Conservation (phyloP, 1,140 invertebrate species). For the Brachionus koreanus region DNA sequence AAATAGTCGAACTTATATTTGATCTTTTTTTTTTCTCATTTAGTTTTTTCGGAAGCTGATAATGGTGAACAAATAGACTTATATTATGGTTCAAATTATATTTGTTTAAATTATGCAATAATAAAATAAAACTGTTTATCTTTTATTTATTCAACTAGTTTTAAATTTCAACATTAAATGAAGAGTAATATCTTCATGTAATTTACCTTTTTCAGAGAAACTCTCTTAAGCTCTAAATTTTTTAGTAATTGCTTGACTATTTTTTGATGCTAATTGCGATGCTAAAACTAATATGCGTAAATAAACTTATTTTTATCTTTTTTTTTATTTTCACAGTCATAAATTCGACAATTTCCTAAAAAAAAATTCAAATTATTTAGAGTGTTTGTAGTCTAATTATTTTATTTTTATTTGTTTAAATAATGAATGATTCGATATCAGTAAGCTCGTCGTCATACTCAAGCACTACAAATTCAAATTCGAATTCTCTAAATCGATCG, state of each 20-base stretch:
- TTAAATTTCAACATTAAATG: not conserved
- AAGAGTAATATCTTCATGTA: conserved; percentile 2
- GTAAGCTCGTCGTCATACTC: conserved; percentile 24
- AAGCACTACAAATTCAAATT: not conserved
- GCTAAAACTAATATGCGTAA: not conserved
- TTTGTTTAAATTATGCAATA: not conserved
- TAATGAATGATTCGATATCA: conserved; percentile 37
- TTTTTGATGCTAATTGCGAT: not conserved
- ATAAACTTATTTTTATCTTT: not conserved
- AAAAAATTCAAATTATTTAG: not conserved
- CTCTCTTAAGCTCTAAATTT: not conserved
- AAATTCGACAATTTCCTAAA: not conserved
- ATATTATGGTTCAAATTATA: not conserved
- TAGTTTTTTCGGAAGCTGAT: conserved; percentile 20
- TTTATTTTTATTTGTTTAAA: not conserved
- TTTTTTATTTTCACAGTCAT: not conserved
- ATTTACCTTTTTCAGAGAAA: not conserved
- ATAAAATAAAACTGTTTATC: not conserved
- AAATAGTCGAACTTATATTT: not conserved
- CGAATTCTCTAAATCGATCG: conserved; percentile 16
- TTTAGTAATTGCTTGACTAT: not conserved
- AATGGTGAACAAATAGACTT: not conserved
- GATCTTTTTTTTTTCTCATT: not conserved
- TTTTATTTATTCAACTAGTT: not conserved
- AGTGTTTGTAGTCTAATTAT: not conserved